Evolutionary conservation across 2,888 invertebrate species (phyloP).

Genomic region (Baccha elongata): DNA sequence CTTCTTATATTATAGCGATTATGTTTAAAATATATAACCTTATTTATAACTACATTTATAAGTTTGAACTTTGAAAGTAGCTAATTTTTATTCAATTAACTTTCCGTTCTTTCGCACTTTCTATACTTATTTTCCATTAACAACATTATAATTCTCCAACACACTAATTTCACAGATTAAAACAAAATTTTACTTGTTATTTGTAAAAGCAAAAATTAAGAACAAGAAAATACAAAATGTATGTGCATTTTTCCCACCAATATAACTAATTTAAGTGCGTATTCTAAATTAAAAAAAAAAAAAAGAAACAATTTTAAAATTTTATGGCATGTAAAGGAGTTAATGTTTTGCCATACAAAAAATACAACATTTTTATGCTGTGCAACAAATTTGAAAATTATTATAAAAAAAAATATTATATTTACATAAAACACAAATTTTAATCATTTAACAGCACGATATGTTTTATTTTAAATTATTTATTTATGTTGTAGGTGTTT

Average conservation of each 20-base stretch:
- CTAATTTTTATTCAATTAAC: conserved; percentile 24
- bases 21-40: conserved; percentile 5
- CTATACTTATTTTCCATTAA: conserved; percentile 76
- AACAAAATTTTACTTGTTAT: conserved; percentile 28
- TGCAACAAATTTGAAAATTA: conserved; percentile 40
- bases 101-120: conserved; percentile 43
- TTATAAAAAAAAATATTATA: conserved; percentile 19
- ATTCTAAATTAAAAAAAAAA: conserved; percentile 46
- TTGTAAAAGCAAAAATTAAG: conserved; percentile 28
- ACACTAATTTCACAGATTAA: conserved; percentile 82
- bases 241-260: conserved; percentile 70
- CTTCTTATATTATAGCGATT: conserved; percentile 8
- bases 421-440: conserved; percentile 25
- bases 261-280: conserved; percentile 43
- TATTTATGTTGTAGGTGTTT: neutral
- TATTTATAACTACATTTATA: conserved; percentile 1
- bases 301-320: conserved; percentile 4
- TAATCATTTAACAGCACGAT: conserved; percentile 16
- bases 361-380: conserved; percentile 21
- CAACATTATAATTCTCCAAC: conserved; percentile 66
- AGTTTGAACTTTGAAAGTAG: conserved; percentile 40
- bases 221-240: conserved; percentile 72
- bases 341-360: conserved; percentile 42
- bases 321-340: no score
- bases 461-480: conserved; percentile 11